Evolutionary conservation across 2,797 vertebrate species (phyloP), one percentile per base, ranked within the genome.

Genomic region (Catostomus latipinnis): DNA sequence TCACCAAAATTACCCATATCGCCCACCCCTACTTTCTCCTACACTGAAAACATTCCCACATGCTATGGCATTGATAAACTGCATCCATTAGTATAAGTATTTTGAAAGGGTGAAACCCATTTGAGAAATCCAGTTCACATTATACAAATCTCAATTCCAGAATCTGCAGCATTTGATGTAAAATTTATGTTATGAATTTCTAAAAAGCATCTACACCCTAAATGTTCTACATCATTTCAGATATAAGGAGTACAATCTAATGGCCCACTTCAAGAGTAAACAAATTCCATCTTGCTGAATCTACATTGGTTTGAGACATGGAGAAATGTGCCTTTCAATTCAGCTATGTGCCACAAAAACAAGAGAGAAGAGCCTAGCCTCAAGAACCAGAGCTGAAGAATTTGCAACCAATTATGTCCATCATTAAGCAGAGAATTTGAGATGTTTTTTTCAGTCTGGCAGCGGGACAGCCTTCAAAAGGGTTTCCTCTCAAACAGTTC

Each of bases 401-500:
- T 56, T 18, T 61, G 69, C 68, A 18, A 69, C 18, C 14, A 53
- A 70, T 70, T 63, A 71, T 78, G 43, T 54, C 43, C 50, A 71
- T 71, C 3, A 9, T 76, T 67, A 58, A 65, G n/a, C 45, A 67
- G 5, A 53, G 1, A 34, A 22, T 16, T 54, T 53, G 4, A 18
- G 48, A 71, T 16, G 22, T 45, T 46, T 65, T 50, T 6, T 48
- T 22, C 1, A n/a, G 12, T 62, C 50, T 71, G 56, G 58, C 34
- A 22, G 14, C 8, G 45, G 10, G 54, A 43, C 1, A 0, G 43
- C 60, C 18, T 57, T 80, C n/a, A 70, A 71, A 6, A 57, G 70
- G 61, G 77, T 78, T 67, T 67, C 53, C 77, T 58, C 61, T 66
- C 43, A 73, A 66, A 65, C 77, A 58, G 43, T 57, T 73, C 22